These are phyloP conservation scores for Megalopta genalis DNA, from an alignment of 1,140 invertebrate species.

Conservation along the genomic window DNA sequence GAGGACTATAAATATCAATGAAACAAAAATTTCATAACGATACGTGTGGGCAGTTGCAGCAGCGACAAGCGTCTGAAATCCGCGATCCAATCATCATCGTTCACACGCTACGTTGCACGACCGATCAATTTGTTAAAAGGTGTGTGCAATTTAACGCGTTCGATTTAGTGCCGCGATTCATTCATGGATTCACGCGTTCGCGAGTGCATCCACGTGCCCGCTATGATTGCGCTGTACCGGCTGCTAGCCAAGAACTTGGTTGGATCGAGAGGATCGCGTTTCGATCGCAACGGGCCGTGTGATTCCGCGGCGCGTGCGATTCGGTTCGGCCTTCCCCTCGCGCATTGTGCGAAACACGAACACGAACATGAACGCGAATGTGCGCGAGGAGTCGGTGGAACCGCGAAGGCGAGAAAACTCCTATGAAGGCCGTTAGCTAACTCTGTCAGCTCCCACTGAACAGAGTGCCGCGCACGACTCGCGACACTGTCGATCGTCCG, in stretches of 20 bases:
- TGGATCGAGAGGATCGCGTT: slow-evolving; percentile 41
- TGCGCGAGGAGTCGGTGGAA: neutral
- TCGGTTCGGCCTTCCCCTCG: slow-evolving; percentile 8
- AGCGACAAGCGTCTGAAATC: too few relatives aligned
- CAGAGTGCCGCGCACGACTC: slow-evolving; percentile 7
- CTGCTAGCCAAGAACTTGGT: slow-evolving; percentile 11
- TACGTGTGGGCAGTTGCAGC: too few relatives aligned
- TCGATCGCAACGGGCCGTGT: slow-evolving; percentile 14
- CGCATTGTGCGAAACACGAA: too few relatives aligned
- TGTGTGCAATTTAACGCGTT: neutral
- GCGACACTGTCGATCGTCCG: slow-evolving; percentile 8
- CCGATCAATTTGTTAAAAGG: too few relatives aligned
- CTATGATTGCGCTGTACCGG: neutral
- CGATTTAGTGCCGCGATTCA: neutral
- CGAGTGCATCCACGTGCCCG: slow-evolving; percentile 29
- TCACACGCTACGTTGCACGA: too few relatives aligned
- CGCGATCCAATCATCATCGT: too few relatives aligned
- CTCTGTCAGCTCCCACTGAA: too few relatives aligned
- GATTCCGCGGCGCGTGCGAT: slow-evolving; percentile 23
- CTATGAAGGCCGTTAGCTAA: slow-evolving; percentile 15
- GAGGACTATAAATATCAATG: too few relatives aligned
- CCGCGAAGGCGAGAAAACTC: slow-evolving; percentile 29
- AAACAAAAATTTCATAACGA: too few relatives aligned
- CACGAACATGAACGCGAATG: neutral
- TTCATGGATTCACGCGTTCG: slow-evolving; percentile 30